Evolutionary conservation across 1,140 invertebrate genomes (phyloP), one percentile per base, ranked within the genome.

Genomic region (Potamilus streckersoni): DNA sequence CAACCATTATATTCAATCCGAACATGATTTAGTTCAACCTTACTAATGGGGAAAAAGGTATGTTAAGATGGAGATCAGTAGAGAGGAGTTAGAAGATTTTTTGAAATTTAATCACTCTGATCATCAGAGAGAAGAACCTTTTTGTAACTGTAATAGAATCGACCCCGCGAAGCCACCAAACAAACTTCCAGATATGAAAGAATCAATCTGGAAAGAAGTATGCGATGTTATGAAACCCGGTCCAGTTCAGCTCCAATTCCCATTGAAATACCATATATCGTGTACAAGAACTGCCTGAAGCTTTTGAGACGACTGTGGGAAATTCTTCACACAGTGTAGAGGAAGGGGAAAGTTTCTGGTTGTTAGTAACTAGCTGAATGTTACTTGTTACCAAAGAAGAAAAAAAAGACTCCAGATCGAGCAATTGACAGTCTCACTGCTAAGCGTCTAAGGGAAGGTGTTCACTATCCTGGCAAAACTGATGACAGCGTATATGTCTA

Each of bases 351-450:
- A 56, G 19, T 55, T 15, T 20, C 49, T 17, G 55, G 23, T 8
- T 16, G 55, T n/a, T 69, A 38, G 62, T 12, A 23, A 17, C 17
- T 49, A 16, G 15, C 62, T 19, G 49, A 65, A 20, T 5, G 71
- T 6, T 55, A 38, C 62, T 73, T 73, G 17, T 27, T 65, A 55
- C 59, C 71, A 23, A 73, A 65, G 27, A 63, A 63, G 19, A 56
- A 73, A 31, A 63, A 31, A 56, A 73, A 31, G 71, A 65, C 12
- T 55, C 71, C 19, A 73, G 20, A 49, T 64, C 71, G 57, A 49
- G 16, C 71, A 73, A 49, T 73, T 73, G 61, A 73, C 71, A 20
- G 38, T 73, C 65, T 65, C 71, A 56, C 61, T 73, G 14, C 62
- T 73, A 49, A 64, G 56, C 49, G 31, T 73, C 56, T 49, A 65